Base-by-base conservation (phyloP, 2,797 vertebrate species). In the Parauchenoglanis punctatus region DNA sequence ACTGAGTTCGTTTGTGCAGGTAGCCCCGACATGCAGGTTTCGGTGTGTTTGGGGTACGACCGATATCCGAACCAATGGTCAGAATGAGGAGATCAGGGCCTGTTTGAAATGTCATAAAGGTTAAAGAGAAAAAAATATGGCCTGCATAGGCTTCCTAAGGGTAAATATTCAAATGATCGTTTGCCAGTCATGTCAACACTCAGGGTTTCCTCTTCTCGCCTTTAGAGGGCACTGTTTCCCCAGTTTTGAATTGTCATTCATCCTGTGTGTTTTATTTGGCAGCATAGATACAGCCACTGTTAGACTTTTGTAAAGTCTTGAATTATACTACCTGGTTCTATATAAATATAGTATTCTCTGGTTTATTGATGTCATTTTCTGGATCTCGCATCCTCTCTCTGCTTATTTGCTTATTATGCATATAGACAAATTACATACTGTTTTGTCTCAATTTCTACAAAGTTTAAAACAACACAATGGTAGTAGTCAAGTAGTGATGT, bases 41-140 rank as follows among this genome's bases (percentile, higher is more conserved):
- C 0, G 97, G 97, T 0, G 94, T 97, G 87, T 96, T 98, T 2
- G 98, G 97, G 67, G 93, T 93, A 8, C 93, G 94, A 68, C 96
- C 97, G 61, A 98, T 98, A 91, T 98, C 97, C 7, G 98, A 99
- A 67, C 97, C 97, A 67, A 98, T 96, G 73, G 96, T 96, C 89
- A 99, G 91, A 0, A 95, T 98, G 84, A 98, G 91, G 80, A 96
- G 90, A 88, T 98, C 97, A 83, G 97, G 96, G 89, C 97, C 97
- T 99, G 81, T 83, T 65, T 49, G n/a, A 54, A 28, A 54, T 35
- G 46, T 20, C 2, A 68, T n/a, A 80, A 85, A 81, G 7, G 67
- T 70, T 59, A 65, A 44, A 46, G 20, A 25, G 11, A n/a, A 1
- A 25, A 17, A 25, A 44, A 17, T 0, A 28, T 11, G 31, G 10